Percentiles rank a stretch among this genome's conserved stretches.
phyloP scores from a whole-genome alignment of 2,888 invertebrate genomes.

The Ennomos erosarius region DNA sequence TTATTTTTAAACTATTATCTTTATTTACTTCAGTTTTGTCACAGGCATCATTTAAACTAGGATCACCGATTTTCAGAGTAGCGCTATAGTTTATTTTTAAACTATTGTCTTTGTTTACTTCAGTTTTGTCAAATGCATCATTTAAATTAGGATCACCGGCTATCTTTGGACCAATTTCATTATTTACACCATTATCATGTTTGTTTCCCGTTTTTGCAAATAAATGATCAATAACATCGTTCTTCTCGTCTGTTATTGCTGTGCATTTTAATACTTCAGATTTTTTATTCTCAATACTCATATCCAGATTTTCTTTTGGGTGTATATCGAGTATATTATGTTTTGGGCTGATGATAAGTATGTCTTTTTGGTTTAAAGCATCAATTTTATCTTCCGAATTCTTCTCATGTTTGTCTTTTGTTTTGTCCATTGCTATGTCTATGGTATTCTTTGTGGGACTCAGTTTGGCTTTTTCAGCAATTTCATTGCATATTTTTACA shows the following conservation, averaged over 20 bases:
- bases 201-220: background rate
- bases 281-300: conserved; percentile 4
- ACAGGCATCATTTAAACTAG: background rate
- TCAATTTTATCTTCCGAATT: background rate
- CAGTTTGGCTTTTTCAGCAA: conserved; percentile 28
- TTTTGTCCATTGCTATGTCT: background rate
- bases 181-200: background rate
- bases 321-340: background rate
- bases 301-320: background rate
- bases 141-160: no score
- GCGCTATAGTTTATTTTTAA: no score
- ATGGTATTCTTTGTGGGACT: conserved; percentile 24
- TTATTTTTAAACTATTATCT: background rate
- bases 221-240: background rate
- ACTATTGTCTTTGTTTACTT: no score
- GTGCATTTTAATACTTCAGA: background rate
- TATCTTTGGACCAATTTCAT: background rate
- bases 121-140: no score
- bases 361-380: background rate
- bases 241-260: background rate
- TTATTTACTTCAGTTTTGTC: background rate
- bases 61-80: no score
- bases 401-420: background rate
- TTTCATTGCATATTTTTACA: conserved; percentile 39
- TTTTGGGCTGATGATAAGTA: background rate